Percentiles rank a stretch among this genome's conserved stretches.
phyloP scores from a whole-genome alignment of 2,113 vertebrate genomes.

The human (Homo sapiens) region GRCh38 chr2:20325001-20325500 shows the following conservation, averaged over 20 bases:
- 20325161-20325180: slow-evolving; percentile 73
- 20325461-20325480: slow-evolving; percentile 40
- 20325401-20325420: background rate
- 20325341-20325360: background rate
- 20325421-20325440: background rate
- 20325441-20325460: slow-evolving; percentile 19
- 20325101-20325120: slow-evolving; percentile 80
- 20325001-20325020: slow-evolving; percentile 74
- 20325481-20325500: background rate
- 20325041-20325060: slow-evolving; percentile 80
- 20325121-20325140: slow-evolving; percentile 81
- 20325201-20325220: slow-evolving; percentile 58
- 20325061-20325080: slow-evolving; percentile 81
- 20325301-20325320: background rate
- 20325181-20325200: slow-evolving; percentile 65
- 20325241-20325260: slow-evolving; percentile 39
- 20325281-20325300: background rate
- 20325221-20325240: slow-evolving; percentile 36
- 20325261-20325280: slow-evolving; percentile 48
- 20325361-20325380: background rate
- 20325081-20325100: slow-evolving; percentile 81
- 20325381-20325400: slow-evolving; percentile 30
- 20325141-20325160: slow-evolving; percentile 80
- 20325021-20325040: slow-evolving; percentile 72
- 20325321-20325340: background rate